Evolutionary conservation across 2,113 vertebrate genomes (phyloP).

Genomic region (Reinhardtius hippoglossoides): DNA sequence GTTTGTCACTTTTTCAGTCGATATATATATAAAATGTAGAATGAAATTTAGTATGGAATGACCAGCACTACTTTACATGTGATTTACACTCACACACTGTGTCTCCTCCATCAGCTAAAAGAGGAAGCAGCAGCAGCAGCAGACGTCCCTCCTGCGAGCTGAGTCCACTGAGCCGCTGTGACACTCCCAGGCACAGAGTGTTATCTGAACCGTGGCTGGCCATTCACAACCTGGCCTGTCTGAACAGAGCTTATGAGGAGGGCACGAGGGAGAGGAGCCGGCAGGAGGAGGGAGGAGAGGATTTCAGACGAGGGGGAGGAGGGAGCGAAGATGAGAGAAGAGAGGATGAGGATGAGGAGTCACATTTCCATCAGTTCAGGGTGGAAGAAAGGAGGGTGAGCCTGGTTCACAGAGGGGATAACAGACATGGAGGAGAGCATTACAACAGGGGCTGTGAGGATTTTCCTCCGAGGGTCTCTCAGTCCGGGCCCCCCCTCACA

Average conservation of each 20-base stretch:
- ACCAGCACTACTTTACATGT: too few species aligned
- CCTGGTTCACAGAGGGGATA: constrained; percentile 11
- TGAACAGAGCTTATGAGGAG: constrained; percentile 67
- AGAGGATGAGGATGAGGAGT: constrained; percentile 31
- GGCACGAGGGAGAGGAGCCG: constrained; percentile 27
- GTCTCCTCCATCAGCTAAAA: constrained; percentile 20
- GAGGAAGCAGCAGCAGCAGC: constrained; percentile 37
- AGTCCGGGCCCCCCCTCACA: constrained; percentile 34
- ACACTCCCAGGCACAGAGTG: constrained; percentile 51
- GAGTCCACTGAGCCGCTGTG: constrained; percentile 8
- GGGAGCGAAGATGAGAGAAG: background rate
- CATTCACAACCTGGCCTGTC: constrained; percentile 72
- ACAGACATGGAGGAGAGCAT: constrained; percentile 9
- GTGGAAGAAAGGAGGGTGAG: constrained; percentile 3
- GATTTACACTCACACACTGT: background rate
- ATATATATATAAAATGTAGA: background rate
- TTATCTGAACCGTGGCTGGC: constrained; percentile 75
- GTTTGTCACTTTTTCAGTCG: background rate
- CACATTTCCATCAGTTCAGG: constrained; percentile 7
- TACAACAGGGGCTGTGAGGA: constrained; percentile 2
- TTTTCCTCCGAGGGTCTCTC: constrained; percentile 18
- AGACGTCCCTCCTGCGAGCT: constrained; percentile 33
- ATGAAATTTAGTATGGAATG: too few species aligned
- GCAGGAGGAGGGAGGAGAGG: constrained; percentile 41
- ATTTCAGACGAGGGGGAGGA: background rate